These are phyloP conservation scores for Helarctos malayanus DNA, from an alignment of 2,797 vertebrate genomes.

Conservation along the genomic window DNA sequence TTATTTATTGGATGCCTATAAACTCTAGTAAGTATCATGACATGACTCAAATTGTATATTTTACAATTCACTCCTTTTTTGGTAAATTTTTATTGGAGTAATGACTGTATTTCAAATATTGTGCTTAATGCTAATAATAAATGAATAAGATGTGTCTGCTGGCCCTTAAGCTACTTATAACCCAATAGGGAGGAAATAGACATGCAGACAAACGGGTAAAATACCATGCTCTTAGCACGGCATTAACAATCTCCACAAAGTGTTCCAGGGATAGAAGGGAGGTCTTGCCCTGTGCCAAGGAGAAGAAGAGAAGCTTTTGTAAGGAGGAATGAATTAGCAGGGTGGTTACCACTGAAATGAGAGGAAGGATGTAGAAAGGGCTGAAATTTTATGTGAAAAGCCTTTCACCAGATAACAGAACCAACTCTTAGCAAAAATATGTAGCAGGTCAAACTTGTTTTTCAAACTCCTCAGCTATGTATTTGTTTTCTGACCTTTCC, in stretches of 20 bases:
- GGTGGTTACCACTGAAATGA: background rate
- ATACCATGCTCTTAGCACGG: background rate
- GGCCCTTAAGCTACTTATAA: background rate
- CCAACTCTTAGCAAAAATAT: background rate
- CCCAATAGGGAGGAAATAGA: background rate
- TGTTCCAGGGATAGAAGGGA: background rate
- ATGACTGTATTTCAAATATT: background rate
- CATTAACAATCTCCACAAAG: background rate
- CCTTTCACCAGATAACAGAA: background rate
- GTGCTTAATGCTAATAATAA: background rate
- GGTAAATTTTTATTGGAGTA: background rate
- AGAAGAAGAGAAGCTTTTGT: background rate
- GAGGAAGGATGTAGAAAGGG: background rate
- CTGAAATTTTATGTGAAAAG: background rate
- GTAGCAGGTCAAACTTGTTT: background rate
- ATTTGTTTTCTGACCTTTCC: background rate
- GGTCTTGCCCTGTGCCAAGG: background rate
- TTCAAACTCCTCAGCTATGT: background rate
- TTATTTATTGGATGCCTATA: background rate
- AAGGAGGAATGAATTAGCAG: background rate
- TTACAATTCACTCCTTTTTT: background rate
- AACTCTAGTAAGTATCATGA: background rate
- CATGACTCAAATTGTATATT: background rate
- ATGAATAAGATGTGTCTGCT: background rate
- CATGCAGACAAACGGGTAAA: background rate